phyloP scores from a whole-genome alignment of 2,797 vertebrate species.

The Hydrocynus forskahlii region DNA sequence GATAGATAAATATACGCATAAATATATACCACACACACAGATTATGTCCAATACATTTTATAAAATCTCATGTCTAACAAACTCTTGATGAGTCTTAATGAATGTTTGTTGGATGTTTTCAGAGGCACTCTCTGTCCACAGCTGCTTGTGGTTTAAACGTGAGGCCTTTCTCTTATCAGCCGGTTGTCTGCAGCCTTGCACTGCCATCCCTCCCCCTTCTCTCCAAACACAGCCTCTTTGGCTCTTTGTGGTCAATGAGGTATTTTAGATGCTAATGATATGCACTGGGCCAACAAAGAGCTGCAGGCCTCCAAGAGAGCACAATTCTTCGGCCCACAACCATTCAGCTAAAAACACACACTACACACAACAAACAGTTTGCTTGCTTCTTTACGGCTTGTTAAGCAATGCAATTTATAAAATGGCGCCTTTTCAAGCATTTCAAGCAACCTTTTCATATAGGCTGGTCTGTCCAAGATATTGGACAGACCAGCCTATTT shows the following conservation, averaged over 20 bases:
- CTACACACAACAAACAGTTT: conserved; percentile 67
- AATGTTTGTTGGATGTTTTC: conserved; percentile 25
- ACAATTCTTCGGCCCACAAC: conserved; percentile 43
- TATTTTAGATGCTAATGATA: conserved; percentile 79
- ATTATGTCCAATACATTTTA: background rate
- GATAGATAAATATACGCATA: too few relatives aligned
- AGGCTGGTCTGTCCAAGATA: too few relatives aligned
- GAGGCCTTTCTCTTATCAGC: conserved; percentile 39
- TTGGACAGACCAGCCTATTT: background rate
- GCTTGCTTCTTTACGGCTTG: conserved; percentile 61
- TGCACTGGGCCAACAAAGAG: conserved; percentile 70
- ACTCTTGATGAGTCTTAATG: background rate
- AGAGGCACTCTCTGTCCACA: conserved; percentile 23
- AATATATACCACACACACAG: background rate
- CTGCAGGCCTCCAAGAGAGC: conserved; percentile 56
- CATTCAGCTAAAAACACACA: conserved; percentile 59
- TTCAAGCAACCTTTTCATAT: too few relatives aligned
- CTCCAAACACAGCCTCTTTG: conserved; percentile 47
- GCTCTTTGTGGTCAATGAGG: conserved; percentile 66
- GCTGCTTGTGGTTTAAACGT: background rate
- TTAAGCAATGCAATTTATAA: background rate
- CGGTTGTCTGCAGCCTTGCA: conserved; percentile 32
- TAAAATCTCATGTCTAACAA: background rate
- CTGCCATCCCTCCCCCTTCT: conserved; percentile 43
- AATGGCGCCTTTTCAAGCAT: background rate